Percentiles rank a stretch among this genome's conserved stretches.
These are phyloP conservation scores for Malachius bipustulatus DNA, from an alignment of 2,888 invertebrate species.

Conservation along the genomic window DNA sequence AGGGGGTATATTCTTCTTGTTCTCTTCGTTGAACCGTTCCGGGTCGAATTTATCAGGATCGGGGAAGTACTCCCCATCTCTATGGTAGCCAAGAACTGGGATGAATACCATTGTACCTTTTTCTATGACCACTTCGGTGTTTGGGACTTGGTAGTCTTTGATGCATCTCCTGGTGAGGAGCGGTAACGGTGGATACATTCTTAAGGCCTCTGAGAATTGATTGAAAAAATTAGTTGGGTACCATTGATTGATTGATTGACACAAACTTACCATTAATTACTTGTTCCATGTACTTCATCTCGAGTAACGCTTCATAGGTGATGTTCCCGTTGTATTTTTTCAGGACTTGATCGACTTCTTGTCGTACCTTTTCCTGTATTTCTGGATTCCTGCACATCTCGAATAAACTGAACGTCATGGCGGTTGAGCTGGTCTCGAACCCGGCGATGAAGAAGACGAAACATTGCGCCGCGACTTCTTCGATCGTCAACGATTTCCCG, in stretches of 20 bases:
- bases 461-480: slow-evolving; percentile 31
- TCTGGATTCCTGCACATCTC: slow-evolving; percentile 33
- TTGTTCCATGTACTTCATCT: slow-evolving; percentile 39
- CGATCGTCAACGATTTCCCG: slow-evolving; percentile 13
- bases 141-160: slow-evolving; percentile 8
- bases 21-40: background rate
- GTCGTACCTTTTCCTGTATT: slow-evolving; percentile 34
- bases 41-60: slow-evolving; percentile 2
- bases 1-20: background rate
- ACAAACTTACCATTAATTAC: slow-evolving; percentile 30
- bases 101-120: slow-evolving; percentile 8
- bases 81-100: slow-evolving; percentile 9
- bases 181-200: slow-evolving; percentile 10
- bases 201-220: slow-evolving; percentile 11
- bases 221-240: too few species aligned
- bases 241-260: too few species aligned
- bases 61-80: slow-evolving; percentile 7
- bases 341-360: slow-evolving; percentile 32
- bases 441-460: slow-evolving; percentile 38
- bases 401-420: slow-evolving; percentile 31
- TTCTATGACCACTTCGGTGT: slow-evolving; percentile 9
- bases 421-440: slow-evolving; percentile 36
- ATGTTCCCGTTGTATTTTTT: slow-evolving; percentile 28
- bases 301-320: slow-evolving; percentile 34
- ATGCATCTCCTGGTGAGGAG: slow-evolving; percentile 11